Evolutionary conservation across 1,140 invertebrate species (phyloP).

Genomic region (Drosophila watanabei): DNA sequence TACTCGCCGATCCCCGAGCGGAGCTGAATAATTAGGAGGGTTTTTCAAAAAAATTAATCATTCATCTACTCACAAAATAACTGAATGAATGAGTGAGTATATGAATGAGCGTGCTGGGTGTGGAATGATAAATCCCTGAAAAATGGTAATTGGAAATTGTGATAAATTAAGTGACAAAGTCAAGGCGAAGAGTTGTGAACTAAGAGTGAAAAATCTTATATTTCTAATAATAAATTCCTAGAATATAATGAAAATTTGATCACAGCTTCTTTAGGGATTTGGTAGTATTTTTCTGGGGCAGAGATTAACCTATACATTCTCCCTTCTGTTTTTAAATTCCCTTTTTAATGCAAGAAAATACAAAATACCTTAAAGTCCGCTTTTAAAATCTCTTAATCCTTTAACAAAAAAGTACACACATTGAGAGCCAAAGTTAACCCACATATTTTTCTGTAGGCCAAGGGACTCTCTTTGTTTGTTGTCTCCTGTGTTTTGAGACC

Average conservation of each 20-base stretch:
- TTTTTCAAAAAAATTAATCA: slow-evolving; percentile 27
- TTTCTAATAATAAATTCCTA: background rate
- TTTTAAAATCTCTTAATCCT: slow-evolving; percentile 41
- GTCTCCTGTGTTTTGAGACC: background rate
- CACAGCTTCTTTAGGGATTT: slow-evolving; percentile 13
- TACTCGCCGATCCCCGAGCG: slow-evolving; percentile 44
- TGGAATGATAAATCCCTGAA: slow-evolving; percentile 59
- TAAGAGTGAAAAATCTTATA: background rate
- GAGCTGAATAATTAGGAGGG: slow-evolving; percentile 58
- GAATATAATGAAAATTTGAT: slow-evolving; percentile 20
- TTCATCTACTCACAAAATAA: slow-evolving; percentile 39
- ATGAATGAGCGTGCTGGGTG: background rate
- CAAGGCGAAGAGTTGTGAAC: slow-evolving; percentile 22
- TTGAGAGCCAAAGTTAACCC: slow-evolving; percentile 41
- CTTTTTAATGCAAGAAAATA: slow-evolving; percentile 10
- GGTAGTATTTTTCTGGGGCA: background rate
- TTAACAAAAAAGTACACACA: slow-evolving; percentile 22
- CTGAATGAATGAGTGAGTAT: slow-evolving; percentile 25
- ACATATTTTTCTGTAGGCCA: slow-evolving; percentile 34
- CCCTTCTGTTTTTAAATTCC: slow-evolving; percentile 3
- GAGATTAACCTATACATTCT: slow-evolving; percentile 15
- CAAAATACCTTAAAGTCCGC: slow-evolving; percentile 17
- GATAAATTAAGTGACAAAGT: slow-evolving; percentile 35
- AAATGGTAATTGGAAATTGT: slow-evolving; percentile 21
- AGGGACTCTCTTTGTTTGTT: slow-evolving; percentile 9